Percentiles rank a stretch among this genome's conserved stretches.
phyloP scores from a whole-genome alignment of 2,888 invertebrate genomes.

The Agrilus mali region DNA sequence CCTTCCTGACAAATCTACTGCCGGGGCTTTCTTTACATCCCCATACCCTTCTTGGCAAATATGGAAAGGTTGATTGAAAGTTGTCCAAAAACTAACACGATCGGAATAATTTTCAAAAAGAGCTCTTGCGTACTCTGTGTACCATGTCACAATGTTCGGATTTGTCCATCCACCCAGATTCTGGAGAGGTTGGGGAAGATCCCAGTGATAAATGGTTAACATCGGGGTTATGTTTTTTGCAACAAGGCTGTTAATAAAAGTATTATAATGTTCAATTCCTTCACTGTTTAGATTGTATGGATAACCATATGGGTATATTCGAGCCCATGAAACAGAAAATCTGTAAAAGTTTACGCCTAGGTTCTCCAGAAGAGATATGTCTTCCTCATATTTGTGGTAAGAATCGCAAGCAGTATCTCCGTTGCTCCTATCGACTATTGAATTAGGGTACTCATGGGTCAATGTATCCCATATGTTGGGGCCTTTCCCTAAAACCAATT shows the following conservation, averaged over 20 bases:
- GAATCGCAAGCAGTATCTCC: conserved; percentile 12
- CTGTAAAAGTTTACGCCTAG: conserved; percentile 43
- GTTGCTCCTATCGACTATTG: conserved; percentile 34
- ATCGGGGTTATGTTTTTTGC: conserved; percentile 40
- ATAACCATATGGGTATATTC: conserved; percentile 46
- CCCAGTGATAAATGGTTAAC: conserved; percentile 55
- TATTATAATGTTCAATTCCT: conserved; percentile 49
- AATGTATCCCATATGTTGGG: conserved; percentile 40
- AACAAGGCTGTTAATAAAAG: conserved; percentile 42
- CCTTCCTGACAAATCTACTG: conserved; percentile 35
- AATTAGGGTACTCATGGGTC: conserved; percentile 34
- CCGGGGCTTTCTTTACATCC: conserved; percentile 31
- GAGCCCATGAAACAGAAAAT: conserved; percentile 51
- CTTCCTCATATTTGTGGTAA: conserved; percentile 10
- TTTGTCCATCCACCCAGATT: conserved; percentile 13
- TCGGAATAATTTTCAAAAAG: conserved; percentile 24
- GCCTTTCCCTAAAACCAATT: conserved; percentile 28
- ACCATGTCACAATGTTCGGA: conserved; percentile 31
- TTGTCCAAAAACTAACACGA: conserved; percentile 36
- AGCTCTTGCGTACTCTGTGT: conserved; percentile 44
- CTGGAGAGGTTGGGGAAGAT: conserved; percentile 40
- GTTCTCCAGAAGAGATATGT: conserved; percentile 33
- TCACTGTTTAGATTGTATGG: conserved; percentile 43
- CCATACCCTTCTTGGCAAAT: conserved; percentile 24
- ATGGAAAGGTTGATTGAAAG: conserved; percentile 38